These are phyloP conservation scores for Tetramorium bicarinatum DNA, from an alignment of 2,888 invertebrate genomes.

Conservation along the genomic window DNA sequence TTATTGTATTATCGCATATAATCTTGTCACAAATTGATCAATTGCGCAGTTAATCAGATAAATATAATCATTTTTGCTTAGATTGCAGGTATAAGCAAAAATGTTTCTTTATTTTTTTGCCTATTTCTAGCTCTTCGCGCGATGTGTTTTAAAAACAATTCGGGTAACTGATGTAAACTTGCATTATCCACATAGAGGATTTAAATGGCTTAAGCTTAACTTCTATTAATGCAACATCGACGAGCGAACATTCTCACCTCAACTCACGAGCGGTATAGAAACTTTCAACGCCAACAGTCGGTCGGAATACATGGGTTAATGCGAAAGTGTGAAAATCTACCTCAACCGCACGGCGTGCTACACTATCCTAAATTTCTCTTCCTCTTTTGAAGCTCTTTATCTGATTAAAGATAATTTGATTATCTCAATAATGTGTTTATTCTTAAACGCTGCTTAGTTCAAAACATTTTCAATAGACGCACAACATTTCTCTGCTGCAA, in stretches of 20 bases:
- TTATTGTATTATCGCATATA: background rate
- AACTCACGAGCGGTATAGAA: constrained; percentile 26
- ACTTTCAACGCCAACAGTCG: constrained; percentile 27
- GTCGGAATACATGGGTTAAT: constrained; percentile 7
- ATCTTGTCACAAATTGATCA: background rate
- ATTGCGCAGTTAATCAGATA: background rate
- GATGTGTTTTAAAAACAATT: constrained; percentile 3
- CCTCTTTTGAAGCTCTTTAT: background rate
- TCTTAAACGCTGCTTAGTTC: background rate
- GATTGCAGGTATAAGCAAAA: too few species aligned
- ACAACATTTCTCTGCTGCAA: background rate
- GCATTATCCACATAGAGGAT: constrained; percentile 59
- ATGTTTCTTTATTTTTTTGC: background rate
- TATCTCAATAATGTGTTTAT: constrained; percentile 20
- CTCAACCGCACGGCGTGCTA: background rate
- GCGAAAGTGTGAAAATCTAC: constrained; percentile 35
- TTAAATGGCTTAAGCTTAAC: constrained; percentile 72
- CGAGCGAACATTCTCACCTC: constrained; percentile 56
- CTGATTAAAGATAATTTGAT: constrained; percentile 24
- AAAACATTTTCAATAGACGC: background rate
- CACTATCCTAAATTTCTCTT: constrained; percentile 14
- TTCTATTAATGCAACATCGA: constrained; percentile 71
- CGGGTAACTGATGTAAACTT: constrained; percentile 38
- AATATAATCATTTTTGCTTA: background rate
- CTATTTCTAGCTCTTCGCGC: background rate